These are phyloP conservation scores for Malachius bipustulatus DNA, from an alignment of 2,888 invertebrate genomes.

Conservation along the genomic window DNA sequence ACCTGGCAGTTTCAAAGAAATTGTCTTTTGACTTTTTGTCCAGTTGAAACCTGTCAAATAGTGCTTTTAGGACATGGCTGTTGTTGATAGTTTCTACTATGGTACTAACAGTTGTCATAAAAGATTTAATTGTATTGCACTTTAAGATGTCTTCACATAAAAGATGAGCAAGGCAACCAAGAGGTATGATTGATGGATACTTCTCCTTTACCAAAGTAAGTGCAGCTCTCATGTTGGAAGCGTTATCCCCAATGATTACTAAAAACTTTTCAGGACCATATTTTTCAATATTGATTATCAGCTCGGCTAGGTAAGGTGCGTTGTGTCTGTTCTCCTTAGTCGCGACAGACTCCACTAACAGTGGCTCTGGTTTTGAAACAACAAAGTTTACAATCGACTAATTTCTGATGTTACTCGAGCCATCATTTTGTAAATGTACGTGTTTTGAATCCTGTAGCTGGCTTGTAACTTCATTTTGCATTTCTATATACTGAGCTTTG, in stretches of 20 bases:
- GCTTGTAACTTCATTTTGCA: too few relatives aligned
- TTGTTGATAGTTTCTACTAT: too few relatives aligned
- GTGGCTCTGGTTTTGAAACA: constrained; percentile 16
- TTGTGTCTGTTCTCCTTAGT: constrained; percentile 15
- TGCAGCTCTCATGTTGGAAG: constrained; percentile 3
- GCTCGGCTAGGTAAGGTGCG: constrained; percentile 7
- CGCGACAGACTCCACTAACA: constrained; percentile 15
- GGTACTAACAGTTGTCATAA: too few relatives aligned
- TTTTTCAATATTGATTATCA: constrained; percentile 14
- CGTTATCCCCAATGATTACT: constrained; percentile 7
- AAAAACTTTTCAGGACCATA: constrained; percentile 12
- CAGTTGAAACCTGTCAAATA: too few relatives aligned
- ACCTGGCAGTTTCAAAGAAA: too few relatives aligned
- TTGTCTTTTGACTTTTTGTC: too few relatives aligned
- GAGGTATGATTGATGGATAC: constrained; percentile 3
- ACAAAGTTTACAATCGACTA: constrained; percentile 16
- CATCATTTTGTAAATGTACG: constrained; percentile 3
- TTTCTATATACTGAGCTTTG: too few relatives aligned
- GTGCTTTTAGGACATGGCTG: too few relatives aligned
- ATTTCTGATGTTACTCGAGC: constrained; percentile 13
- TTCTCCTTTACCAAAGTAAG: background rate
- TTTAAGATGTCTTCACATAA: constrained; percentile 6
- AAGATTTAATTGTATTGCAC: too few relatives aligned
- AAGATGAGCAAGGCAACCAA: constrained; percentile 6
- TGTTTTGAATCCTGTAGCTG: constrained; percentile 2